These are phyloP conservation scores for Agonopterix subpropinquella DNA, from an alignment of 2,888 invertebrate genomes.

Conservation along the genomic window DNA sequence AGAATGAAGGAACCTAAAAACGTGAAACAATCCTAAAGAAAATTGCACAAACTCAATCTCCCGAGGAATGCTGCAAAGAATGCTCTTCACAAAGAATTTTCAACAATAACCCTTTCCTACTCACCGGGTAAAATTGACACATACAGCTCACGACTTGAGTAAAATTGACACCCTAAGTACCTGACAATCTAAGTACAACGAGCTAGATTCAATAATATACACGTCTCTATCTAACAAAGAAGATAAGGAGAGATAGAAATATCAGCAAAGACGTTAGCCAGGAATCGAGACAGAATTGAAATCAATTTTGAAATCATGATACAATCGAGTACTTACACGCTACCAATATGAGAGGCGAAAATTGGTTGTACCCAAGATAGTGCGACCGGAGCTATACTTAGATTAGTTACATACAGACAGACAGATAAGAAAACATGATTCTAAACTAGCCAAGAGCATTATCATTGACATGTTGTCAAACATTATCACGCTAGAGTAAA, in stretches of 20 bases:
- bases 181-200: background rate
- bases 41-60: constrained; percentile 53
- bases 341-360: constrained; percentile 69
- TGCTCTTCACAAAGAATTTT: constrained; percentile 23
- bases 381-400: constrained; percentile 46
- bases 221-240: constrained; percentile 12
- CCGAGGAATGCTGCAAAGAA: constrained; percentile 49
- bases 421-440: constrained; percentile 6
- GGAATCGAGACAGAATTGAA: constrained; percentile 44
- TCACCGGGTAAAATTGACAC: constrained; percentile 51
- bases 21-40: constrained; percentile 34
- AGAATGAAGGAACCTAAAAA: constrained; percentile 21
- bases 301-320: constrained; percentile 64
- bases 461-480: too few species aligned
- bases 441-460: background rate
- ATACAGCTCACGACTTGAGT: constrained; percentile 22
- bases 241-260: constrained; percentile 19
- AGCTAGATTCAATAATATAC: constrained; percentile 5
- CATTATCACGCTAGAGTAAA: too few species aligned
- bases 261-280: constrained; percentile 7
- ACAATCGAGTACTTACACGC: constrained; percentile 58
- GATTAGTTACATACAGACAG: constrained; percentile 25
- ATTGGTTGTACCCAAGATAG: constrained; percentile 56
- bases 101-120: constrained; percentile 29
- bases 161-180: constrained; percentile 11